Evolutionary conservation across 2,113 vertebrate species (phyloP).

Genomic region (Eira barbara): DNA sequence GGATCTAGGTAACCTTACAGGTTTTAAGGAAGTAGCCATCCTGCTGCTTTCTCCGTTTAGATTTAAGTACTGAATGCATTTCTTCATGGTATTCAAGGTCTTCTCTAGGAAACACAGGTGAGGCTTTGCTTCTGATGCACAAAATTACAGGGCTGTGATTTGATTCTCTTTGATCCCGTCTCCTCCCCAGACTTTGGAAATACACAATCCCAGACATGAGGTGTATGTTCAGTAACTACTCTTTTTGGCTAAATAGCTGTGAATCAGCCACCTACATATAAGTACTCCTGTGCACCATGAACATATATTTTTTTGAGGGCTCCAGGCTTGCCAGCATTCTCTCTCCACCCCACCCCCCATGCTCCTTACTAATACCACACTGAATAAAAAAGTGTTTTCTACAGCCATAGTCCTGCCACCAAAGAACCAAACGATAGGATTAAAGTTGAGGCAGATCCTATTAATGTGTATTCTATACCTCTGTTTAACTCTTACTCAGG

Average conservation of each 20-base stretch:
- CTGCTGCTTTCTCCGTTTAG: background rate
- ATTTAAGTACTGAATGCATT: background rate
- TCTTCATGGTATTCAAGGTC: background rate
- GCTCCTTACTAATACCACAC: background rate
- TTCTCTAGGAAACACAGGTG: background rate
- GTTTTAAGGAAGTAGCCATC: background rate
- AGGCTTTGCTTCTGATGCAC: background rate
- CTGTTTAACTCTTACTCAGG: background rate
- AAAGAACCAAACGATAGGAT: background rate
- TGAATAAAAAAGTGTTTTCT: background rate
- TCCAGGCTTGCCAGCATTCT: background rate
- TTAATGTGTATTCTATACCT: background rate
- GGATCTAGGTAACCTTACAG: background rate
- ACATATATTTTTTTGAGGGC: background rate
- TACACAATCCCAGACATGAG: background rate
- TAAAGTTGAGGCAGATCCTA: background rate
- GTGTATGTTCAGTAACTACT: background rate
- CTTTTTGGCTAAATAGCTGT: background rate
- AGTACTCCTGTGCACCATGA: background rate
- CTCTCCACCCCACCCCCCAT: background rate
- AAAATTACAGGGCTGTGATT: background rate
- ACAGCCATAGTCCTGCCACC: rapidly evolving
- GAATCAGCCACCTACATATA: background rate
- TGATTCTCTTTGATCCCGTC: background rate
- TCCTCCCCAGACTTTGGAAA: background rate